Conservation (phyloP, 1,140 invertebrate genomes). For the Hylyphantes graminicola region DNA sequence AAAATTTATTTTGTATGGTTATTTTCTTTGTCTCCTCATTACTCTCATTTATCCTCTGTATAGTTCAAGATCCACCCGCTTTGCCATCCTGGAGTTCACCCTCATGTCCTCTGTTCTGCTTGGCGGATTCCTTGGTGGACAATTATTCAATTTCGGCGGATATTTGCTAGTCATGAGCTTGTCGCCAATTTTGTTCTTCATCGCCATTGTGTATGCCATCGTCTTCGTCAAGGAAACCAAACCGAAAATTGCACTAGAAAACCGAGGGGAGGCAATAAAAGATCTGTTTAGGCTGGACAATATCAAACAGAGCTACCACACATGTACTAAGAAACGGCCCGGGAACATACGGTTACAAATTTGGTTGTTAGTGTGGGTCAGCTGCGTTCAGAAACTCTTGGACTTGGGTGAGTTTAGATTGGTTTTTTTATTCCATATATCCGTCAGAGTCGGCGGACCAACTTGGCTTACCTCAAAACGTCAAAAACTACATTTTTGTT, state of each 20-base stretch:
- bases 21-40: no score
- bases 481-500: no score
- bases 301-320: constrained; percentile 35
- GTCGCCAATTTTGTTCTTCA: neutral
- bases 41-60: no score
- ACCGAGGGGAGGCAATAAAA: neutral
- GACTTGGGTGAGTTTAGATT: constrained; percentile 36
- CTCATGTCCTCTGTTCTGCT: neutral
- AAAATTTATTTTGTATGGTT: no score
- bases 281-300: constrained; percentile 43
- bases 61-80: constrained; percentile 23
- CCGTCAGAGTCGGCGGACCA: no score
- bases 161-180: constrained; percentile 9
- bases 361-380: constrained; percentile 9
- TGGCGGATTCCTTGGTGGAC: constrained; percentile 30
- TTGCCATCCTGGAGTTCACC: constrained; percentile 29
- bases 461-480: no score
- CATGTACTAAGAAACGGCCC: constrained; percentile 22
- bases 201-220: neutral
- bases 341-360: constrained; percentile 37
- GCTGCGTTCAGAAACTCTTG: neutral
- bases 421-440: no score
- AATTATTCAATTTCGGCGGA: neutral
- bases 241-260: neutral
- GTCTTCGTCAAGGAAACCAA: constrained; percentile 42